Conservation (phyloP, 1,140 invertebrate genomes). For the Zelostemma sp. region DNA sequence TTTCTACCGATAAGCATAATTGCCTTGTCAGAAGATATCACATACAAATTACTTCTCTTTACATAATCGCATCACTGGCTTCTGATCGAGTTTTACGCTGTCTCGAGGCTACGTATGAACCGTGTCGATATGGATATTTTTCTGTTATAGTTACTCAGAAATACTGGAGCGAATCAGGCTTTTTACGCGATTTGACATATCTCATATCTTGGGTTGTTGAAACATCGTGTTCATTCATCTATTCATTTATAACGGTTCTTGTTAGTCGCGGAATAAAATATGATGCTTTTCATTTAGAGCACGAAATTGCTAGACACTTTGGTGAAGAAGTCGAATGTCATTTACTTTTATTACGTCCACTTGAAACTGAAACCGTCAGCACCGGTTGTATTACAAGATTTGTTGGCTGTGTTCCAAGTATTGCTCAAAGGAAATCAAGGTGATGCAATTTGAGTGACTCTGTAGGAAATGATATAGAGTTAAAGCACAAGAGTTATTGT, state of each 20-base stretch:
- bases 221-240: too few species aligned
- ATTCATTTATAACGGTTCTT: too few species aligned
- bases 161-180: neutral
- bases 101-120: constrained; percentile 22
- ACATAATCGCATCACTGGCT: neutral
- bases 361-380: constrained; percentile 13
- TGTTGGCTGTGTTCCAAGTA: constrained; percentile 32
- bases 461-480: constrained; percentile 34
- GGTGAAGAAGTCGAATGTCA: too few species aligned
- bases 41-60: constrained; percentile 25
- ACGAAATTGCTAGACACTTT: too few species aligned
- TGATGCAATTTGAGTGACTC: constrained; percentile 28
- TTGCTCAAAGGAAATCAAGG: constrained; percentile 38
- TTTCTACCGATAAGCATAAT: constrained; percentile 22
- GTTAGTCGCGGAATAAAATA: too few species aligned
- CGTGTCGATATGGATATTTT: constrained; percentile 22
- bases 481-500: constrained; percentile 4
- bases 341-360: too few species aligned
- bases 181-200: neutral
- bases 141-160: constrained; percentile 25
- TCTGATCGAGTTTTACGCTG: neutral
- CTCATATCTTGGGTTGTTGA: too few species aligned
- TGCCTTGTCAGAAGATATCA: constrained; percentile 38
- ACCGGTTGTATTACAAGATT: constrained; percentile 30
- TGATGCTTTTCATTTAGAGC: too few species aligned